These are phyloP conservation scores for Saturnia japonica DNA, from an alignment of 2,888 invertebrate species.

Conservation along the genomic window DNA sequence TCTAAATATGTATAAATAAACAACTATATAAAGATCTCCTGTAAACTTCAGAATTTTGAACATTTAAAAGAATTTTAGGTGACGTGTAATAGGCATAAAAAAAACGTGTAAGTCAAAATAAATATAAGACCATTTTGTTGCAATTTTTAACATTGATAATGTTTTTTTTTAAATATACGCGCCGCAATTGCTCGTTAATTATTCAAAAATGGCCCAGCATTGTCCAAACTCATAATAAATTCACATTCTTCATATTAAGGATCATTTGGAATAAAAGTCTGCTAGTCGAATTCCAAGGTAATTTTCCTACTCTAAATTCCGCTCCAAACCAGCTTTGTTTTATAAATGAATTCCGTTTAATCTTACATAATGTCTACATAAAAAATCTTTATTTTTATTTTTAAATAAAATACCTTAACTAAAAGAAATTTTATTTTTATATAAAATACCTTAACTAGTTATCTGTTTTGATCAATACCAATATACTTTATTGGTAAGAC, in stretches of 20 bases:
- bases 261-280: slow-evolving; percentile 20
- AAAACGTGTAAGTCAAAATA: too few relatives aligned
- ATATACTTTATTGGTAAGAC: too few relatives aligned
- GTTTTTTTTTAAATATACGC: not conserved
- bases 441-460: too few relatives aligned
- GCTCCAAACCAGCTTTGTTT: slow-evolving; percentile 8
- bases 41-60: too few relatives aligned
- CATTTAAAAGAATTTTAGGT: too few relatives aligned
- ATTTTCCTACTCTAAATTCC: slow-evolving; percentile 11
- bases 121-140: not conserved
- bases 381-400: not conserved
- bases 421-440: too few relatives aligned
- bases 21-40: too few relatives aligned
- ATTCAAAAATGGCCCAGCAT: slow-evolving; percentile 18
- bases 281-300: slow-evolving; percentile 12
- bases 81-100: too few relatives aligned
- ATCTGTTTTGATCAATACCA: too few relatives aligned
- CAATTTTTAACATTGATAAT: not conserved
- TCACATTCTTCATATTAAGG: slow-evolving; percentile 20
- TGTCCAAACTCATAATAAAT: slow-evolving; percentile 20
- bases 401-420: too few relatives aligned
- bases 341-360: not conserved
- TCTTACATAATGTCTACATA: not conserved
- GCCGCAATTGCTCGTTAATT: slow-evolving; percentile 11
- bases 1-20: too few relatives aligned